Evolutionary conservation across 2,113 vertebrate genomes (phyloP).

Genomic region (Lophochroa leadbeateri): DNA sequence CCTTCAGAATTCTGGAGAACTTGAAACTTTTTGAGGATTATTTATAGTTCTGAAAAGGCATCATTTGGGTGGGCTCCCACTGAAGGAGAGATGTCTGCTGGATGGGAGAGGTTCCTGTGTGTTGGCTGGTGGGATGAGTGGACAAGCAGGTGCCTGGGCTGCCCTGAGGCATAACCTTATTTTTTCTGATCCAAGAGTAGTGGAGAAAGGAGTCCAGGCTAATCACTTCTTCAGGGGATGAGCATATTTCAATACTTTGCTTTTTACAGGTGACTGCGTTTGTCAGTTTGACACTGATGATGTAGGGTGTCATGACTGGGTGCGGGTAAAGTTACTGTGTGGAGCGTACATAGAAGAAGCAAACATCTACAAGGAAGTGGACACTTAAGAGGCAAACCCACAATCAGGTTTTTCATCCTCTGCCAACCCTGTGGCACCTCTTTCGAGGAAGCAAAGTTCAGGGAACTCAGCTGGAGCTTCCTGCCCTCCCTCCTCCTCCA

Average conservation of each 20-base stretch:
- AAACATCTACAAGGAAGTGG: background rate
- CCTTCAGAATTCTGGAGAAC: background rate
- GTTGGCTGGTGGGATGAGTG: background rate
- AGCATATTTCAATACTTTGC: background rate
- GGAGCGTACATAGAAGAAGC: rapidly evolving
- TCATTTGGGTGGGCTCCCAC: rapidly evolving
- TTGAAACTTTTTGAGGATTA: background rate
- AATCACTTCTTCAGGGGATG: background rate
- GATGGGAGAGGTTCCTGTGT: background rate
- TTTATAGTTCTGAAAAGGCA: background rate
- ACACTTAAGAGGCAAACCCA: background rate
- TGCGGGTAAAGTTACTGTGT: background rate
- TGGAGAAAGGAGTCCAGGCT: background rate
- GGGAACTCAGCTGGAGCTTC: background rate
- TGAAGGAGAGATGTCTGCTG: background rate
- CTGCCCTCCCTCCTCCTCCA: background rate
- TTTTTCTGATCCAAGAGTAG: background rate
- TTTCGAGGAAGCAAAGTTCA: background rate
- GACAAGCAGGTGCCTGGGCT: background rate
- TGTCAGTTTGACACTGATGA: rapidly evolving
- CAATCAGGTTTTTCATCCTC: background rate
- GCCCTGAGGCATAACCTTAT: rapidly evolving
- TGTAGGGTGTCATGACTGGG: rapidly evolving
- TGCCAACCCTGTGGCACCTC: background rate
- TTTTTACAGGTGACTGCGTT: background rate